These are phyloP conservation scores for Lagopus leucura DNA, from an alignment of 2,113 vertebrate species.

Conservation along the genomic window DNA sequence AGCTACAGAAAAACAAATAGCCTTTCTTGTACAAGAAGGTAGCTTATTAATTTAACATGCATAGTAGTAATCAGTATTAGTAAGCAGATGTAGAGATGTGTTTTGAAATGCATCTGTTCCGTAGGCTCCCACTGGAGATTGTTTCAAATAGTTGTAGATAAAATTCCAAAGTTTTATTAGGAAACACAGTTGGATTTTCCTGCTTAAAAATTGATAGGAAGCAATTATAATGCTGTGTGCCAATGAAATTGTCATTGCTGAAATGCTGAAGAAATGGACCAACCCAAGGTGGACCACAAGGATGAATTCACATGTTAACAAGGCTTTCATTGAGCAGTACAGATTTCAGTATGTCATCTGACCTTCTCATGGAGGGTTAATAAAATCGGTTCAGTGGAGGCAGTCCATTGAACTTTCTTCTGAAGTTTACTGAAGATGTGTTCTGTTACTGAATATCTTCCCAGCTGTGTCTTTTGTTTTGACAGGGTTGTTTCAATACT, in stretches of 20 bases:
- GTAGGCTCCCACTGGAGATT: rapidly evolving
- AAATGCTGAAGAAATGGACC: neutral
- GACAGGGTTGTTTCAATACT: neutral
- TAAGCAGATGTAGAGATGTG: rapidly evolving
- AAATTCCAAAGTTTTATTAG: neutral
- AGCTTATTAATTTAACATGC: neutral
- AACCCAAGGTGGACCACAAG: neutral
- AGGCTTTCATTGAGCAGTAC: neutral
- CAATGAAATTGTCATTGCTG: too few species aligned
- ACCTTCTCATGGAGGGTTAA: neutral
- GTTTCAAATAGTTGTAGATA: neutral
- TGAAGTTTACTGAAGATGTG: neutral
- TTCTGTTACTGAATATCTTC: neutral
- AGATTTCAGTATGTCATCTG: neutral
- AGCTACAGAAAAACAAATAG: neutral
- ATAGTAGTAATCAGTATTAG: neutral
- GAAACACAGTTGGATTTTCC: neutral
- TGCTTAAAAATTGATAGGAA: neutral
- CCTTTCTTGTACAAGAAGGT: neutral
- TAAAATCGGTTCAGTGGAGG: neutral
- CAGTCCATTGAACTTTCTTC: neutral
- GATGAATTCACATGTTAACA: neutral
- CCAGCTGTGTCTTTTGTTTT: neutral
- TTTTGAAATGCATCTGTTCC: neutral
- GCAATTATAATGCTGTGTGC: neutral